Conservation (phyloP, 64 coral and sea anemone species). For the Cladopsammia gracilis region DNA sequence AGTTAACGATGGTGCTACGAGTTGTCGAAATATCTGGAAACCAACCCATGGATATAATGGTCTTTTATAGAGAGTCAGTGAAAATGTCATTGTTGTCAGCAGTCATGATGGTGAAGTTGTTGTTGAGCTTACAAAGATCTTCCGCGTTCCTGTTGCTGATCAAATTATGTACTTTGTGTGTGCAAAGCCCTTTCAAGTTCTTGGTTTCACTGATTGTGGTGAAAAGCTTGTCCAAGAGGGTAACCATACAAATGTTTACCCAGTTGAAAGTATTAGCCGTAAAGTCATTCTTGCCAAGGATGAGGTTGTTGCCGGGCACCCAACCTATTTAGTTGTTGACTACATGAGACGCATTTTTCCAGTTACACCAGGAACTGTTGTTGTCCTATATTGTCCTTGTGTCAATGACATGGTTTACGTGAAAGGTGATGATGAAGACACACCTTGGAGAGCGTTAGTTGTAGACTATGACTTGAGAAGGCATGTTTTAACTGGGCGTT, state of each 20-base stretch:
- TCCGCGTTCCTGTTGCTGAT: slow-evolving; percentile 13
- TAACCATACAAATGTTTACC: neutral
- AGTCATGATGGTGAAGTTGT: slow-evolving; percentile 37
- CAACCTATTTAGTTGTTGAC: slow-evolving; percentile 51
- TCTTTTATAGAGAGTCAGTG: slow-evolving; percentile 46
- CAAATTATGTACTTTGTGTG: slow-evolving; percentile 23
- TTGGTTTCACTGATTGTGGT: slow-evolving; percentile 28
- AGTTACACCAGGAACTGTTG: slow-evolving; percentile 54
- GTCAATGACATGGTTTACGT: slow-evolving; percentile 75
- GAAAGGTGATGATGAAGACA: slow-evolving; percentile 15
- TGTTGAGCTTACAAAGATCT: slow-evolving; percentile 26
- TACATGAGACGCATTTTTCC: slow-evolving; percentile 68
- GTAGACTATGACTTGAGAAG: slow-evolving; percentile 19
- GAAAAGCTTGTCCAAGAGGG: slow-evolving; percentile 13
- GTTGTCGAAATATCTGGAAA: slow-evolving; percentile 41
- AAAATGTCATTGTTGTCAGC: slow-evolving; percentile 42
- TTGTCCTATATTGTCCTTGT: slow-evolving; percentile 67
- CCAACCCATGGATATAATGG: slow-evolving; percentile 55
- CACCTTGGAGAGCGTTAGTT: slow-evolving; percentile 57
- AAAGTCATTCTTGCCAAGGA: slow-evolving; percentile 56
- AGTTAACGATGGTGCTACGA: slow-evolving; percentile 20
- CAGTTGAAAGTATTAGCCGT: slow-evolving; percentile 37
- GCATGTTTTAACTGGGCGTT: slow-evolving; percentile 3
- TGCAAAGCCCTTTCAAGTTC: slow-evolving; percentile 20
- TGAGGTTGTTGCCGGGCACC: slow-evolving; percentile 7